phyloP scores from a whole-genome alignment of 2,888 invertebrate species.

The Cerastis rubricosa region DNA sequence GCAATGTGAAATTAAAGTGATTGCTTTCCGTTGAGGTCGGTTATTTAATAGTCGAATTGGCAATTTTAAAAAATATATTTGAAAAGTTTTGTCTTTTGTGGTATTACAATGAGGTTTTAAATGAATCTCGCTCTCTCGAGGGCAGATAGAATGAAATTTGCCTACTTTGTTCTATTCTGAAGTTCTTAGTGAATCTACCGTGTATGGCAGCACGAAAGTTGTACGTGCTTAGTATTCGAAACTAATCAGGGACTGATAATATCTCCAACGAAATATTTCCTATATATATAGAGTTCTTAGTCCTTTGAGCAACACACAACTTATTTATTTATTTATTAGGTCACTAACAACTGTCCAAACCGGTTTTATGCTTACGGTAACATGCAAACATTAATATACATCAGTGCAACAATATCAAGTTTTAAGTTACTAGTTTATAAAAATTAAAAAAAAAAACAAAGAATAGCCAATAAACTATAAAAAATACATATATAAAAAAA shows the following conservation, averaged over 20 bases:
- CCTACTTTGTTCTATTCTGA: background rate
- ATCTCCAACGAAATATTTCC: background rate
- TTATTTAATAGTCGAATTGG: conserved; percentile 39
- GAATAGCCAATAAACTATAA: no score
- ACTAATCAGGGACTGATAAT: background rate
- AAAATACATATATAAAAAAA: no score
- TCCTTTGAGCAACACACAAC: no score
- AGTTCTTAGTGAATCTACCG: background rate
- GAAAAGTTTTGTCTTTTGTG: conserved; percentile 37
- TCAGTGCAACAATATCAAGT: no score
- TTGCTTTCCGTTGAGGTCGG: conserved; percentile 59
- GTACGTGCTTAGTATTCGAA: background rate
- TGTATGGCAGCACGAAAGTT: background rate
- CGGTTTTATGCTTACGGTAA: no score
- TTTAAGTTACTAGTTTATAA: no score
- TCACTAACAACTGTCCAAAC: no score
- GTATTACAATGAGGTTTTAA: conserved; percentile 27
- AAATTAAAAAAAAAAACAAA: no score
- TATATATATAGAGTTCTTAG: background rate
- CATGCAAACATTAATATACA: no score
- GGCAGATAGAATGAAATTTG: background rate
- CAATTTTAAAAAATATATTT: conserved; percentile 54
- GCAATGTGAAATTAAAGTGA: conserved; percentile 62
- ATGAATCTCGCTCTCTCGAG: conserved; percentile 3
- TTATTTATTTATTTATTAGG: no score